Evolutionary conservation across 2,888 invertebrate genomes (phyloP), one percentile per base, ranked within the genome.

Genomic region (Orchesellides sinensis): DNA sequence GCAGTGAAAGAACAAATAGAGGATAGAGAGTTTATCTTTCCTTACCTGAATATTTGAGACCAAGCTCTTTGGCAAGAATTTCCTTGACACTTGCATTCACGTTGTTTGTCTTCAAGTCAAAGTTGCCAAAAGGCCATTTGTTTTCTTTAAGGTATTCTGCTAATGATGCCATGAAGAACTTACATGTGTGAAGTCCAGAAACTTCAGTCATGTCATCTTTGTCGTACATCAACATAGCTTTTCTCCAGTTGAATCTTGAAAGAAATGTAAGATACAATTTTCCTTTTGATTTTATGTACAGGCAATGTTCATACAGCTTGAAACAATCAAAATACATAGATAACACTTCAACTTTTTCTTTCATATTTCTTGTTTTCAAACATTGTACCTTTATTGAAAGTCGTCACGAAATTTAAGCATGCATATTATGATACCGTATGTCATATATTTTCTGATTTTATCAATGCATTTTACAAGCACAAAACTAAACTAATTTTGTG

Each of bases 141-240:
- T 89, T 89, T 17, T 84, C 73, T 87, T 91, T 92, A 17, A 92
- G 87, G 75, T 90, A 91, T 87, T 93, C 92, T 66, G 95, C 94
- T 85, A 97, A 90, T 0, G 94, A 93, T 83, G 93, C 93, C 91
- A 95, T 94, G 90, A 95, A 92, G 21, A 96, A 91, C 87, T 93
- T 94, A 87, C 97, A 97, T 5, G 95, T 95, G 83, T 93, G 92
- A 12, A 91, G 91, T 0, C 96, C 96, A 6, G 93, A 94, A 0
- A 93, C 91, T 87, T 93, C 92, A 54, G 91, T 90, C 88, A 94
- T 94, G 0, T 94, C 95, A 82, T 93, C 92, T 12, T 93, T 93
- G 87, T 96, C 94, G 90, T 96, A 96, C 86, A 97, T 91, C 78
- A 96, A 91, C 54, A 94, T 93, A 0, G 94, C 91, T 87, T 93